Base-by-base conservation (phyloP, 2,888 invertebrate species). In the Tridacna gigas region DNA sequence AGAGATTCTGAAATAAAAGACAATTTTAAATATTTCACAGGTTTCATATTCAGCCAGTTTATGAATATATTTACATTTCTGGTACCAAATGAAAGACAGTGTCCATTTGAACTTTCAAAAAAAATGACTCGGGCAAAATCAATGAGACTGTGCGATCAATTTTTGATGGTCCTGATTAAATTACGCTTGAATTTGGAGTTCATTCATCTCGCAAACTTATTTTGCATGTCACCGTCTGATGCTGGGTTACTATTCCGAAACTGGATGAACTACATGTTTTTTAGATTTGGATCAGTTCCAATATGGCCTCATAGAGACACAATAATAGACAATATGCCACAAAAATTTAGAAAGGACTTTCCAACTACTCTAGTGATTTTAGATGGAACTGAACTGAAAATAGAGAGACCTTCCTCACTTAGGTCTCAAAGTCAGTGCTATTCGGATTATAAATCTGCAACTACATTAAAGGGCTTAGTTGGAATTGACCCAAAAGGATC, bases 221-320 rank as follows among this genome's bases (percentile, higher is more conserved):
- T n/a, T n/a, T n/a, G n/a, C n/a, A n/a, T n/a, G n/a, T n/a, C n/a
- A n/a, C n/a, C n/a, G n/a, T n/a, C n/a, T n/a, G n/a, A n/a, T n/a
- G n/a, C n/a, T n/a, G n/a, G n/a, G n/a, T n/a, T n/a, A n/a, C n/a
- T n/a, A n/a, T n/a, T n/a, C n/a, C n/a, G n/a, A n/a, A n/a, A n/a
- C n/a, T n/a, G 84, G 83, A 81, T 88, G 22, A 79, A 79, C 65
- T 78, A 81, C 60, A 86, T 84, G 88, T 88, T 80, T 60, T 75
- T 63, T 47, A 76, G 81, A 45, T 82, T 86, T 71, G 88, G 84
- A 11, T 78, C 84, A 45, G 71, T 86, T 11, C 51, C 78, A 47
- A 74, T 84, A 51, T 88, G 84, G 81, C 83, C 84, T 18, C 74
- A 81, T 7, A 73, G 86, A 56, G 76, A 81, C 47, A 37, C 65